These are phyloP conservation scores for Myzus persicae DNA, from an alignment of 1,140 invertebrate species.

Conservation along the genomic window DNA sequence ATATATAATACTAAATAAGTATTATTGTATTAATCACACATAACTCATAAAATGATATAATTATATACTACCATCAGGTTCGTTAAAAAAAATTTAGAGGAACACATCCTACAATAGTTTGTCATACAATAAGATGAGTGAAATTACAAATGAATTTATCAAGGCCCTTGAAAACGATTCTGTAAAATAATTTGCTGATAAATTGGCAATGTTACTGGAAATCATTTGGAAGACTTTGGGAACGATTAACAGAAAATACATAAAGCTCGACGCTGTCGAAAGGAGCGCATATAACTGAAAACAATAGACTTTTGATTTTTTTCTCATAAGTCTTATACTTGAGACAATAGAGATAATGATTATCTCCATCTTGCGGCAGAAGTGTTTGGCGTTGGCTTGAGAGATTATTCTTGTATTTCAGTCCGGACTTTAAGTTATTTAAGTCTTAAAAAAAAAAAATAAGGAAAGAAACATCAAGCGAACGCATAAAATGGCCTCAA, in stretches of 20 bases:
- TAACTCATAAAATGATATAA: too few species aligned
- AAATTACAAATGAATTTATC: not conserved
- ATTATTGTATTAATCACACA: too few species aligned
- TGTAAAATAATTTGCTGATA: not conserved
- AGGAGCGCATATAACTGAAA: not conserved
- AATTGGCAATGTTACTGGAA: not conserved
- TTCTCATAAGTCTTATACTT: not conserved
- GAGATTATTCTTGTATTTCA: not conserved
- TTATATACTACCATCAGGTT: not conserved
- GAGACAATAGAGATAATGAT: not conserved
- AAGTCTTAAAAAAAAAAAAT: not conserved
- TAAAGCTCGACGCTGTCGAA: not conserved
- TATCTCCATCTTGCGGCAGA: not conserved
- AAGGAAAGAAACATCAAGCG: not conserved
- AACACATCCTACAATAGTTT: not conserved
- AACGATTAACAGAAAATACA: not conserved
- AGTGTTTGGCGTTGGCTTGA: not conserved
- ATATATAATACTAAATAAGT: not conserved
- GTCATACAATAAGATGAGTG: too few species aligned
- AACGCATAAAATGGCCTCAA: not conserved
- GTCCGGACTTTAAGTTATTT: not conserved
- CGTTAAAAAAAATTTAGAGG: not conserved
- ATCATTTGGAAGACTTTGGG: not conserved
- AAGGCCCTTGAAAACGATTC: not conserved
- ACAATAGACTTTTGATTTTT: conserved; percentile 4